These are phyloP conservation scores for Oryzias javanicus DNA, from an alignment of 2,113 vertebrate genomes.

Conservation along the genomic window DNA sequence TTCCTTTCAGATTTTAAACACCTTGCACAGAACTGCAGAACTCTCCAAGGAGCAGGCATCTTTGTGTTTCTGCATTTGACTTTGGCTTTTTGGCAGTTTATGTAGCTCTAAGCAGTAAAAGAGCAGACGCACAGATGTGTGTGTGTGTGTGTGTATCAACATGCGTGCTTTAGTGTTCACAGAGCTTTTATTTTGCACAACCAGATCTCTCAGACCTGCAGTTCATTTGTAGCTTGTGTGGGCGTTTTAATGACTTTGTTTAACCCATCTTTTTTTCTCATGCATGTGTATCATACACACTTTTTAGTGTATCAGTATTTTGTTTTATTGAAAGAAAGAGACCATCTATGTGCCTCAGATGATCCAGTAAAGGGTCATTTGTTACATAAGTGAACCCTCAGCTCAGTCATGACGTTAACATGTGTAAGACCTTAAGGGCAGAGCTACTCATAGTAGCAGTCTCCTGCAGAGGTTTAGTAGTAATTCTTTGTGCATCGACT, in stretches of 20 bases:
- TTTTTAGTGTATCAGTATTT: neutral
- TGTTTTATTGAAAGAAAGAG: neutral
- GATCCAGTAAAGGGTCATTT: slow-evolving; percentile 39
- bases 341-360: slow-evolving; percentile 3
- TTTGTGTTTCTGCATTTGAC: slow-evolving; percentile 13
- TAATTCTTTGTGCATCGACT: slow-evolving; percentile 24
- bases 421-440: slow-evolving; percentile 43
- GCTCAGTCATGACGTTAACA: slow-evolving; percentile 30
- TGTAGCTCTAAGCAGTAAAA: slow-evolving; percentile 25
- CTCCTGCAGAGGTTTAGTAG: slow-evolving; percentile 34
- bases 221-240: slow-evolving; percentile 26
- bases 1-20: slow-evolving; percentile 9
- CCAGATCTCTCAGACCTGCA: slow-evolving; percentile 9
- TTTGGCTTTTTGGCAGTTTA: slow-evolving; percentile 26
- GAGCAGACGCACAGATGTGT: slow-evolving; percentile 24
- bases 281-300: neutral
- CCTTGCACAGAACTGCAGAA: slow-evolving; percentile 12
- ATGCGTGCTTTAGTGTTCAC: slow-evolving; percentile 1
- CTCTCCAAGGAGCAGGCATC: slow-evolving; percentile 15
- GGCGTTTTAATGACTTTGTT: slow-evolving; percentile 12
- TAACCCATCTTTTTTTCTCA: neutral
- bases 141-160: neutral
- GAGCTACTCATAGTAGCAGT: slow-evolving; percentile 36
- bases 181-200: slow-evolving; percentile 19
- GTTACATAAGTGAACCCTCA: slow-evolving; percentile 50